A percentile compares a stretch with the other conserved stretches of the same genome.
phyloP scores from a whole-genome alignment of 2,113 vertebrate genomes.

The Rhombomys opimus region DNA sequence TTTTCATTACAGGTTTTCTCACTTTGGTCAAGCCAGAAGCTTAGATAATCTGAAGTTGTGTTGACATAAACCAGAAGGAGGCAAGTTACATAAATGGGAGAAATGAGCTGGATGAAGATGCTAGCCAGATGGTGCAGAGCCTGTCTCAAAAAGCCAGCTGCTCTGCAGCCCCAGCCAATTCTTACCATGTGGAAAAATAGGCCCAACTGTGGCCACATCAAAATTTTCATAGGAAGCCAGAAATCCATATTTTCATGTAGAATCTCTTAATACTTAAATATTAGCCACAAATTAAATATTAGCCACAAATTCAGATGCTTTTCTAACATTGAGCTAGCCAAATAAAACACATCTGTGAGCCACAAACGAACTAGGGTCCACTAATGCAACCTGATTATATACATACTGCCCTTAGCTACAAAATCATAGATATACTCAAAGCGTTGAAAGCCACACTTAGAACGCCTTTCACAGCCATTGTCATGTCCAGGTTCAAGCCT shows the following conservation, averaged over 20 bases:
- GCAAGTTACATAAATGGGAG: slow-evolving; percentile 67
- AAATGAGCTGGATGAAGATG: slow-evolving; percentile 53
- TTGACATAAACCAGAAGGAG: slow-evolving; percentile 47
- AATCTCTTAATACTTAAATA: slow-evolving; percentile 73
- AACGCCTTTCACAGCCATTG: slow-evolving; percentile 58
- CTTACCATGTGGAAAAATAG: slow-evolving; percentile 53
- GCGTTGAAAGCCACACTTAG: slow-evolving; percentile 40
- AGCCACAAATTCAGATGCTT: slow-evolving; percentile 68
- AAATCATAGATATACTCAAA: slow-evolving; percentile 58
- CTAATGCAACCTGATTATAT: neutral
- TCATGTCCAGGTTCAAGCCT: slow-evolving; percentile 44
- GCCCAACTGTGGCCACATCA: slow-evolving; percentile 36
- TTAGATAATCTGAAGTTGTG: slow-evolving; percentile 51
- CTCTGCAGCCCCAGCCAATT: slow-evolving; percentile 57
- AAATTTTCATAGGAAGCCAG: slow-evolving; percentile 50
- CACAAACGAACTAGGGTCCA: slow-evolving; percentile 51
- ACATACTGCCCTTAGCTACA: slow-evolving; percentile 34
- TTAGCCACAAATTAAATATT: slow-evolving; percentile 73
- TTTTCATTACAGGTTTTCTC: slow-evolving; percentile 40
- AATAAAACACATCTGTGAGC: slow-evolving; percentile 75
- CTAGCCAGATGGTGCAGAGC: slow-evolving; percentile 70
- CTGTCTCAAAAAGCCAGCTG: slow-evolving; percentile 65
- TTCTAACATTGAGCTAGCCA: slow-evolving; percentile 60
- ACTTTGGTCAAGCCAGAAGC: slow-evolving; percentile 48
- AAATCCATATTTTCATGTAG: slow-evolving; percentile 64